These are phyloP conservation scores for Acanthochromis polyacanthus DNA, from an alignment of 2,113 vertebrate species.

Conservation along the genomic window DNA sequence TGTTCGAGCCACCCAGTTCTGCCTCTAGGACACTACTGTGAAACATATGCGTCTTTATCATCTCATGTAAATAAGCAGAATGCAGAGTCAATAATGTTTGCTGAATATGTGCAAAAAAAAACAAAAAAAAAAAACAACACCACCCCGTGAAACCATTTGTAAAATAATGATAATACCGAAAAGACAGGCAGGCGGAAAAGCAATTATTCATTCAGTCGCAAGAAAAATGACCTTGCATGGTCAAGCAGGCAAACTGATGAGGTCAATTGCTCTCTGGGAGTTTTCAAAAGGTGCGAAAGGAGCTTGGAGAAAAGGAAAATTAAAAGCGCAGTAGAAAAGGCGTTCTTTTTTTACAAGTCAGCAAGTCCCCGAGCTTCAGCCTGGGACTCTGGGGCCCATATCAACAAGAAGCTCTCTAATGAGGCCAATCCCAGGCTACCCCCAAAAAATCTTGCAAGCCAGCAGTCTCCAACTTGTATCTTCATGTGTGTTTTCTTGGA, in stretches of 20 bases:
- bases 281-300: slow-evolving; percentile 62
- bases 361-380: slow-evolving; percentile 72
- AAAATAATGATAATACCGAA: slow-evolving; percentile 61
- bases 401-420: slow-evolving; percentile 77
- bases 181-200: slow-evolving; percentile 47
- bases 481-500: slow-evolving; percentile 30
- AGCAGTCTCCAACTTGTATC: slow-evolving; percentile 72
- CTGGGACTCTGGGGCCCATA: slow-evolving; percentile 59
- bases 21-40: slow-evolving; percentile 16
- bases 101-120: slow-evolving; percentile 69
- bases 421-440: slow-evolving; percentile 65
- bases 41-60: slow-evolving; percentile 44
- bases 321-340: slow-evolving; percentile 46
- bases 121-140: slow-evolving; percentile 51
- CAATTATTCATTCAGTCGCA: slow-evolving; percentile 59
- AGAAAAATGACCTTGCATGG: slow-evolving; percentile 34
- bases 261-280: slow-evolving; percentile 63
- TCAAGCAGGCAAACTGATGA: slow-evolving; percentile 58
- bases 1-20: slow-evolving; percentile 1
- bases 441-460: slow-evolving; percentile 71
- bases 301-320: slow-evolving; percentile 34
- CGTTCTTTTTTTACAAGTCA: slow-evolving; percentile 73
- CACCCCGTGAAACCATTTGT: slow-evolving; percentile 54
- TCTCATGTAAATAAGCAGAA: slow-evolving; percentile 59
- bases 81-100: slow-evolving; percentile 58